A percentile compares a stretch with the other conserved stretches of the same genome.
Conservation (phyloP, 2,888 invertebrate species). For the Alcis repandata region DNA sequence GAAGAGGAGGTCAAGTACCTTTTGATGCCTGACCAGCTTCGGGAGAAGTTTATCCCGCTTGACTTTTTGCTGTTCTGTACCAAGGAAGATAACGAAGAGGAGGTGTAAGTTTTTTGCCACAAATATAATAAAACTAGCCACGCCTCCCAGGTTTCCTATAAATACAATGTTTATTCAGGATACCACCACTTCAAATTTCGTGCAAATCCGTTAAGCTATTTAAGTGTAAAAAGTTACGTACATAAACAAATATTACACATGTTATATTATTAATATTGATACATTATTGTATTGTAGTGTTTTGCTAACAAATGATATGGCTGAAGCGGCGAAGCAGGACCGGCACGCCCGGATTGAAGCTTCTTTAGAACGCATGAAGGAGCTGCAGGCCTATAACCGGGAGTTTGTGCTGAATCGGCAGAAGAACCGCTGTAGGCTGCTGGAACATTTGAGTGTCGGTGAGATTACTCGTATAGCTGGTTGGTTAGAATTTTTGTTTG, state of each 20-base stretch:
- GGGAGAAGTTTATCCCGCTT: slow-evolving; percentile 72
- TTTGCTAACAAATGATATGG: slow-evolving; percentile 62
- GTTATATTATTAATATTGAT: too few species aligned
- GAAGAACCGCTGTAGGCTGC: slow-evolving; percentile 58
- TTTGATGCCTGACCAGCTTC: slow-evolving; percentile 69
- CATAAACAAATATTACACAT: too few species aligned
- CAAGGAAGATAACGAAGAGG: slow-evolving; percentile 62
- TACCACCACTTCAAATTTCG: too few species aligned
- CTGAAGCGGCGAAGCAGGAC: slow-evolving; percentile 62
- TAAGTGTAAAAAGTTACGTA: too few species aligned
- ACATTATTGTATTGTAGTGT: slow-evolving; percentile 52
- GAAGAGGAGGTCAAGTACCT: slow-evolving; percentile 68
- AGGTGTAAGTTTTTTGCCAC: slow-evolving; percentile 54
- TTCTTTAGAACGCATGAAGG: slow-evolving; percentile 66
- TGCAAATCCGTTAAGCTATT: too few species aligned
- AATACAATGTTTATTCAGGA: too few species aligned
- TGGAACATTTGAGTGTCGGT: slow-evolving; percentile 74
- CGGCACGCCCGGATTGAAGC: slow-evolving; percentile 62
- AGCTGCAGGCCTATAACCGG: slow-evolving; percentile 71
- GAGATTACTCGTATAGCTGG: too few species aligned
- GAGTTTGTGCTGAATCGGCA: slow-evolving; percentile 64
- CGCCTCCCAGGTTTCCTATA: too few species aligned
- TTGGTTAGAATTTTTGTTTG: too few species aligned
- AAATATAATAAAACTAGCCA: too few species aligned
- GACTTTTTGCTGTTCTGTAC: slow-evolving; percentile 69